Evolutionary conservation across 2,797 vertebrate genomes (phyloP).

Genomic region (Enoplosus armatus): DNA sequence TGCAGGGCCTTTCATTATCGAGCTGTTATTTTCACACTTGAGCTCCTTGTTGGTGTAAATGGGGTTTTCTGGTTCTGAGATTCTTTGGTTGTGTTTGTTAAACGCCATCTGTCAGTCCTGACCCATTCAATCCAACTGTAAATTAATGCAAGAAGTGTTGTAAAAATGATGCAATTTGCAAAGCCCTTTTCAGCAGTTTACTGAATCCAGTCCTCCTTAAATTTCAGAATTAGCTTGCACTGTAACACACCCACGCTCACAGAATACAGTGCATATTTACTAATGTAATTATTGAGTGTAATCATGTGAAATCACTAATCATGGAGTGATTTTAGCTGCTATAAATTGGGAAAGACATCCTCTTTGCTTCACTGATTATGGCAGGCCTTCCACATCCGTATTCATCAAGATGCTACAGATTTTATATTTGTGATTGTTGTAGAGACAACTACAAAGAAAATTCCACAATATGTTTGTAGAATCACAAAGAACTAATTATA

Average conservation of each 20-base stretch:
- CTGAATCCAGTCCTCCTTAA: not conserved
- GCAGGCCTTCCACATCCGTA: slow-evolving; percentile 21
- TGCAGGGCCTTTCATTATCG: not conserved
- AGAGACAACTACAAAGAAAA: not conserved
- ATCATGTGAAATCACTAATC: slow-evolving; percentile 48
- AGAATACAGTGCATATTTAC: slow-evolving; percentile 22
- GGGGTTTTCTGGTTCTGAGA: not conserved
- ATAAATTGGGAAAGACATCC: slow-evolving; percentile 10
- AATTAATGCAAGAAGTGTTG: not conserved
- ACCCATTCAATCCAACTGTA: not conserved
- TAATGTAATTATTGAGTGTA: slow-evolving; percentile 32
- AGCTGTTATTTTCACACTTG: not conserved
- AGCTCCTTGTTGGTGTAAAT: not conserved
- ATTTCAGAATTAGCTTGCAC: not conserved
- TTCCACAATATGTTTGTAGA: slow-evolving; percentile 16
- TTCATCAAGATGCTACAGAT: slow-evolving; percentile 28
- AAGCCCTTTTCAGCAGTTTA: slow-evolving; percentile 1
- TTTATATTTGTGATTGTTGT: slow-evolving; percentile 6
- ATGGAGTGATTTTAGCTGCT: slow-evolving; percentile 27
- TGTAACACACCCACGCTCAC: not conserved
- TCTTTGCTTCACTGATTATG: slow-evolving; percentile 17
- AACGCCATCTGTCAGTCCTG: not conserved
- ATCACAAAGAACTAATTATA: slow-evolving; percentile 24
- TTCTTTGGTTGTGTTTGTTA: not conserved
- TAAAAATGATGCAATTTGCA: not conserved